Base-by-base conservation (phyloP, 2,888 invertebrate genomes). In the Andrena bicolor region DNA sequence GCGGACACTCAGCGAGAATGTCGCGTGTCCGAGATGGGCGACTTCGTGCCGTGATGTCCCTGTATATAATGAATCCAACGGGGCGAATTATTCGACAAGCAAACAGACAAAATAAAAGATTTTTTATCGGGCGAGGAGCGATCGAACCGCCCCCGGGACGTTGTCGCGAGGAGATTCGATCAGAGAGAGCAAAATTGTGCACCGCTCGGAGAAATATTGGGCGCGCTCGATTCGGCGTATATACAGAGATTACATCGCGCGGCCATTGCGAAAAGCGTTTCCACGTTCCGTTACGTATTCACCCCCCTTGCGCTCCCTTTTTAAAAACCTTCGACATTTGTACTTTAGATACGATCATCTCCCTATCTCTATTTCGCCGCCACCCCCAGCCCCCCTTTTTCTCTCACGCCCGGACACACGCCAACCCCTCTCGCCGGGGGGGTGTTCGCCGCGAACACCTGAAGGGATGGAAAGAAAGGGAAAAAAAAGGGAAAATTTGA, bases 271-370 rank as follows among this genome's bases (percentile, higher is more conserved):
- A 65, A 5, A 76, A 79, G 60, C 76, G 70, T 80, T 60, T 49
- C 72, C 73, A 71, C 79, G 68, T 61, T 85, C 66, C 84, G 74
- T 77, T 75, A 69, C 73, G 76, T 73, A 80, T 63, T 64, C 69
- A 51, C 28, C 49, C 73, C 75, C 66, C 56, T 66, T 71, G 51
- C 77, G 35, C 76, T 56, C 71, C 74, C 48, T 26, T 23, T 26
- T 72, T 76, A 75, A 65, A 48, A 73, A 60, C 49, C 63, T 71
- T 78, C 41, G 53, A 86, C 72, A 81, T 87, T 81, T 85, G 66
- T 86, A 87, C 65, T 78, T 81, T 69, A 76, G 80, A 76, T 66
- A 61, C 80, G 51, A 66, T 76, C 63, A 65, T 63, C 68, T 58
- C 26, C 65, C 48, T 68, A 41, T 80, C 69, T 80, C 30, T 71